Evolutionary conservation across 2,797 vertebrate genomes (phyloP), one percentile per base, ranked within the genome.

Genomic region (Pipistrellus pipistrellus): DNA sequence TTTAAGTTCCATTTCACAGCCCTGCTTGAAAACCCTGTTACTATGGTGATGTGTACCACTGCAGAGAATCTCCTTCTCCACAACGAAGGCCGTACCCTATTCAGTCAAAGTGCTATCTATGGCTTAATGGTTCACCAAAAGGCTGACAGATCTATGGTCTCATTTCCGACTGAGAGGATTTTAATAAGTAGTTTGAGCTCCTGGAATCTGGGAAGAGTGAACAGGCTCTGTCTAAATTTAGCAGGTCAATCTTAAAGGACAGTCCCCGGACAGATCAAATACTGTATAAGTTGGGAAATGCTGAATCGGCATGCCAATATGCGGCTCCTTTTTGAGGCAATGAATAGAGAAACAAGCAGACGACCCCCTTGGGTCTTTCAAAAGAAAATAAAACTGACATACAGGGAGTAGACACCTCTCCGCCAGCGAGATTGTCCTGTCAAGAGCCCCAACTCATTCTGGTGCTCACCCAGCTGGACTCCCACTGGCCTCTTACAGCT

Each of bases 1-100:
- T 96, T 94, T 75, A 94, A 95, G 87, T 93, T 95, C 89, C 69
- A 89, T 95, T 94, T 97, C 91, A 73, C 77, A 91, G 69, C 25
- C 21, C 78, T 91, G 75, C 87, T 95, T 85, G 93, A 85, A 91
- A 96, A 95, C 91, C 90, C 41, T 92, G 97, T 97, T 96, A 91
- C 97, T 88, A 96, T 96, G 94, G 96, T 94, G 93, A 97, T 46
- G 59, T 7, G 69, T 80, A 93, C 94, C 69, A 44, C 73, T 90
- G 93, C 72, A 95, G 87, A 94, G 72, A 93, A 80, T 94, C 91
- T 88, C 64, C 90, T 75, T 87, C 66, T 8, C 68, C 86, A 93
- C 81, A 32, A 91, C 93, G 75, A 13, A 95, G 95, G 94, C 55
- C 91, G 78, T 77, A 84, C 51, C 87, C 84, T 85, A 7, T 35